Evolutionary conservation across 30 jellyfish, hydroid and myxozoan genomes (phyloP), one percentile per base, ranked within the genome.

Genomic region (Cassiopea andromeda): DNA sequence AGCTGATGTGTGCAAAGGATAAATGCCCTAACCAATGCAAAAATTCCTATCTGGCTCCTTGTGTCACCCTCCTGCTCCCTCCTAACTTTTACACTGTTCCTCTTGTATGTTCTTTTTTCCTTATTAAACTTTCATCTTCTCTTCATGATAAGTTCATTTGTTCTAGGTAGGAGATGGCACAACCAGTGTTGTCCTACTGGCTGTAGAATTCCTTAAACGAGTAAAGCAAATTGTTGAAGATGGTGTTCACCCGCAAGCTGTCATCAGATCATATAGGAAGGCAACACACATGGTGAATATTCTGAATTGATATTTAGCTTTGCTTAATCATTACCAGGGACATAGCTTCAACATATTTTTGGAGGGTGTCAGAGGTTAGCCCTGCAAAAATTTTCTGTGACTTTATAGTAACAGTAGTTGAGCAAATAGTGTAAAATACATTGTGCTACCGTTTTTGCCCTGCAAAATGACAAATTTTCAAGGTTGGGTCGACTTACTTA

Each of bases 101-200:
- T 54, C 7, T 6, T 54, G 12, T 54, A 3, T 3, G 12, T 54
- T 54, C 10, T 10, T 3, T 54, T 3, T 6, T 10, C 12, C 64
- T 54, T 54, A 6, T 54, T 6, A 54, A 54, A 3, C 12, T 54
- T 54, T 54, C 64, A 54, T 3, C 64, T 54, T 6, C 7, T 54
- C 64, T 70, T n/a, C 10, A 0, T 84, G 0, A 2, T 1, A 7
- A 1, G 75, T 19, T 60, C 61, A n/a, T 69, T 17, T 18, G 43
- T 61, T 73, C 19, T 67, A 96, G 99, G 98, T 96, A 66, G 99
- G 99, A 19, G 99, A 96, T 90, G 99, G 99, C 13, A 96, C 99
- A 16, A 96, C 99, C n/a, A 92, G 97, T 60, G 99, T 96, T 10
- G 93, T 85, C 46, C 68, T 96, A 61, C 75, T 96, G 64, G 99